Evolutionary conservation across 2,113 vertebrate species (phyloP).

Genomic region (Poeciliopsis prolifica): DNA sequence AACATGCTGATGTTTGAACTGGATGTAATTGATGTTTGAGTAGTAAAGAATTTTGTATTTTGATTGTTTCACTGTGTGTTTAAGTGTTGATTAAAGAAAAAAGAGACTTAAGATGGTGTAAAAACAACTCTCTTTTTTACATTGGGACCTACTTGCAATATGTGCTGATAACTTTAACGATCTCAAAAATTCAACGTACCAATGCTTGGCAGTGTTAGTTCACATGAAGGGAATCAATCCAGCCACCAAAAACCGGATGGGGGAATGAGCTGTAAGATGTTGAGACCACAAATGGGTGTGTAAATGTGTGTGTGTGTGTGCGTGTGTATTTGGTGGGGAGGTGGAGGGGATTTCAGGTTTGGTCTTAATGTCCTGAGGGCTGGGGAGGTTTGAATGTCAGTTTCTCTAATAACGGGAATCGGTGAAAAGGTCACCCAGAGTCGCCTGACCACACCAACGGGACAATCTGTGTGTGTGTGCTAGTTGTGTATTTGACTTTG

Average conservation of each 20-base stretch:
- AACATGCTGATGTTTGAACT: no score
- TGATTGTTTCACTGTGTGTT: no score
- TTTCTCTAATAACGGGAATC: slow-evolving; percentile 83
- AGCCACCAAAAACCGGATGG: not conserved
- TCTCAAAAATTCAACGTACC: not conserved
- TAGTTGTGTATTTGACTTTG: slow-evolving; percentile 14
- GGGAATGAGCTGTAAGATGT: not conserved
- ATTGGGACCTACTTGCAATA: not conserved
- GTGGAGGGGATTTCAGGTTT: slow-evolving; percentile 25
- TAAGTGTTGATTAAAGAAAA: no score
- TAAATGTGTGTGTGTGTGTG: slow-evolving; percentile 19
- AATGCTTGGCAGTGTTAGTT: not conserved
- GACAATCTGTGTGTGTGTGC: slow-evolving; percentile 21
- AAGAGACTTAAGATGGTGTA: no score
- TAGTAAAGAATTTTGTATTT: no score
- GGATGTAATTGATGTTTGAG: no score
- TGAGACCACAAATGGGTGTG: slow-evolving; percentile 4
- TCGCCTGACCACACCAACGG: slow-evolving; percentile 72
- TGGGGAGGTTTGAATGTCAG: slow-evolving; percentile 81
- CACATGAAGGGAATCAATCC: not conserved
- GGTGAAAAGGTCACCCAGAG: slow-evolving; percentile 81
- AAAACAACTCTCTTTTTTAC: no score
- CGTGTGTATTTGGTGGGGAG: slow-evolving; percentile 12
- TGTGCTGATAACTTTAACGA: not conserved
- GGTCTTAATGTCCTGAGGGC: slow-evolving; percentile 73